phyloP scores from a whole-genome alignment of 2,888 invertebrate genomes.

The Cheilosia urbana region DNA sequence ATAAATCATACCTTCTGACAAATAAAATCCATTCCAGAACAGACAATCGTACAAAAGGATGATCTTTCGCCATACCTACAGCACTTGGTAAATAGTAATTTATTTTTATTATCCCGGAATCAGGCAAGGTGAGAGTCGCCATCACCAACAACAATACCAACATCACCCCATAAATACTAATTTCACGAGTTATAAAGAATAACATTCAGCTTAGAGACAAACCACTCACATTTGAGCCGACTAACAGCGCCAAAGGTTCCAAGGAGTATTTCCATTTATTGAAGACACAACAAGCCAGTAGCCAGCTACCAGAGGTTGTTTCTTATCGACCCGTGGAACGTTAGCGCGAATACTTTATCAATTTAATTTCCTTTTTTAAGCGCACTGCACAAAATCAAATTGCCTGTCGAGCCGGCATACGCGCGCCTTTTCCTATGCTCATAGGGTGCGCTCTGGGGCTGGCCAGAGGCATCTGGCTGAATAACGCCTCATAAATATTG shows the following conservation, averaged over 20 bases:
- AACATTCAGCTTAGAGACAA: slow-evolving; percentile 78
- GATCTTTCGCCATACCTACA: slow-evolving; percentile 14
- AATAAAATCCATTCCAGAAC: slow-evolving; percentile 16
- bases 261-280: slow-evolving; percentile 63
- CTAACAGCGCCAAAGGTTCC: slow-evolving; percentile 48
- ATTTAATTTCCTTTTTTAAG: slow-evolving; percentile 76
- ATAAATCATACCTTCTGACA: slow-evolving; percentile 26
- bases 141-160: slow-evolving; percentile 33
- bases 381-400: slow-evolving; percentile 74
- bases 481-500: slow-evolving; percentile 77
- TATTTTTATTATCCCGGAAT: slow-evolving; percentile 73
- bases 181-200: slow-evolving; percentile 83
- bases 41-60: slow-evolving; percentile 27
- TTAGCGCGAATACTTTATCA: slow-evolving; percentile 76
- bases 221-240: slow-evolving; percentile 48
- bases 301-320: slow-evolving; percentile 45
- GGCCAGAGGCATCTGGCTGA: slow-evolving; percentile 68
- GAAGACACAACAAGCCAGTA: slow-evolving; percentile 39
- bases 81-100: slow-evolving; percentile 66
- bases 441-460: background rate
- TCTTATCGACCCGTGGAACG: slow-evolving; percentile 60
- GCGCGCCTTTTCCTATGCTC: slow-evolving; percentile 23
- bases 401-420: slow-evolving; percentile 58
- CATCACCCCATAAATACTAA: slow-evolving; percentile 82
- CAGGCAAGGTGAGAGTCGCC: slow-evolving; percentile 63